Evolutionary conservation across 2,797 vertebrate species (phyloP), one percentile per base, ranked within the genome.

Genomic region (Oryzias dopingdopingensis): DNA sequence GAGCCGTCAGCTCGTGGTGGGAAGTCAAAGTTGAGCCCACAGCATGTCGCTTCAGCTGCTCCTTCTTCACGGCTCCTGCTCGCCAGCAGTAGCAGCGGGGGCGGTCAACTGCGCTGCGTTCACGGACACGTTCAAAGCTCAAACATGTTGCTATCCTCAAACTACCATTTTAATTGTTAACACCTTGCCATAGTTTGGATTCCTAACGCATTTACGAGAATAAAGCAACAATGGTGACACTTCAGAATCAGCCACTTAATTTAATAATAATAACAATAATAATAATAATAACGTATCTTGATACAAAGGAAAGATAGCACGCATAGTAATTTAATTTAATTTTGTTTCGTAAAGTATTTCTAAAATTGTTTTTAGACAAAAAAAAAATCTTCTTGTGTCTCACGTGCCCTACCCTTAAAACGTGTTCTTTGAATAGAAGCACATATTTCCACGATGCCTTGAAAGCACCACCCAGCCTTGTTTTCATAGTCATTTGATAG

Each of bases 21-120:
- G 29, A 16, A 86, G 88, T 89, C 86, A 90, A 91, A 91, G 86
- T 87, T 29, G 87, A 49, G 32, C 49, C 62, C 59, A n/a, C 70
- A 14, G 51, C 65, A 10, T 37, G 44, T 22, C 59, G 48, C 58
- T 64, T 37, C 46, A 47, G 68, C 59, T 52, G 72, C 74, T 68
- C 62, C 81, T 73, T 64, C 64, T 42, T 18, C 40, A 4, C 69
- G 1, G 70, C 77, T 88, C 65, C 77, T 67, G 82, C 42, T 59
- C 61, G 5, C 42, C 61, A 32, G 66, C 54, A 20, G 53, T 53
- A 20, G 62, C 57, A 20, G 56, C 1, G 63, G 65, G 74, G 79
- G 82, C 71, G 80, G 72, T 20, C 17, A 48, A 46, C 49, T 16
- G n/a, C 42, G 4, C 14, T 76, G 81, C 81, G 37, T 87, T 87